Percentiles rank a stretch among this genome's conserved stretches.
Evolutionary conservation across 1,140 invertebrate species (phyloP).

Genomic region (Saccostrea echinata): DNA sequence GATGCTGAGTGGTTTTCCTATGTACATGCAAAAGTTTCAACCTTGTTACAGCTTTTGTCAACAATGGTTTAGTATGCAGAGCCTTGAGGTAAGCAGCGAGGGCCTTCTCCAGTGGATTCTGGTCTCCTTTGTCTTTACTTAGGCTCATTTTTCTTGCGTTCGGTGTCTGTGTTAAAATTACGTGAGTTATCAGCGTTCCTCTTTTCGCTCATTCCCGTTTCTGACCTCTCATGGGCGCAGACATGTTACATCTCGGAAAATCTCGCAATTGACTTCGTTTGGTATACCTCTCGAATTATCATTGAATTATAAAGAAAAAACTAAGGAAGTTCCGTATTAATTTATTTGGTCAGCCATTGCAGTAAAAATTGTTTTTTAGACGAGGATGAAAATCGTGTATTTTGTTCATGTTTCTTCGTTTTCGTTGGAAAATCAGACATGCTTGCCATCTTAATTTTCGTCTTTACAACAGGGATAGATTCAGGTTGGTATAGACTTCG

Average conservation of each 20-base stretch:
- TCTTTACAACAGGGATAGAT: neutral
- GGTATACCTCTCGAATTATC: neutral
- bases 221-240: slow-evolving; percentile 55
- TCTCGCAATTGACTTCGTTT: slow-evolving; percentile 43
- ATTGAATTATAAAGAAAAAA: too few relatives aligned
- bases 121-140: slow-evolving; percentile 60
- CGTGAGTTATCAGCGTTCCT: neutral
- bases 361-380: neutral
- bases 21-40: slow-evolving; percentile 12
- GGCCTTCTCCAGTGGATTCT: slow-evolving; percentile 60
- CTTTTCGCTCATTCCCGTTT: slow-evolving; percentile 24
- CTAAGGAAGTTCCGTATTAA: neutral
- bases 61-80: slow-evolving; percentile 63
- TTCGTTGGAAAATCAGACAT: neutral
- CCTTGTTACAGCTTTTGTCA: slow-evolving; percentile 68
- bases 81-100: slow-evolving; percentile 61
- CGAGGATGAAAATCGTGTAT: slow-evolving; percentile 7
- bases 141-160: slow-evolving; percentile 59
- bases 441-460: neutral
- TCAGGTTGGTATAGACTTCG: neutral
- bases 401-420: neutral
- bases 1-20: too few relatives aligned
- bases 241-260: slow-evolving; percentile 66
- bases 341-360: slow-evolving; percentile 35
- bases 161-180: neutral